Percentiles rank a stretch among this genome's conserved stretches.
Evolutionary conservation across 2,797 vertebrate genomes (phyloP).

Genomic region (Poeciliopsis infans): DNA sequence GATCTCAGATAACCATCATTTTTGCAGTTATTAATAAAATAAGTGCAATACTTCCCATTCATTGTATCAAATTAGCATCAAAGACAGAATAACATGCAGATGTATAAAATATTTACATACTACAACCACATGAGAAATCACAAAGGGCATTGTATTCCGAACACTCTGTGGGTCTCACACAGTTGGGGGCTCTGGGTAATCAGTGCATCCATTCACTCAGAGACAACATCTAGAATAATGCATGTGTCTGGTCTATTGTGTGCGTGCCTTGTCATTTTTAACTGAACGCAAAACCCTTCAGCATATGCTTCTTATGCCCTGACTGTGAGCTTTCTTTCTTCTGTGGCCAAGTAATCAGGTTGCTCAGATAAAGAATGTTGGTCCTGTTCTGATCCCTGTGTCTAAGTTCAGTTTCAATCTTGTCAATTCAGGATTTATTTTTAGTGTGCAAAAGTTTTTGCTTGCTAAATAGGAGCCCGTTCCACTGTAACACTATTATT

Average conservation of each 20-base stretch:
- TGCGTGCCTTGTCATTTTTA: constrained; percentile 13
- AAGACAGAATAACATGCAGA: neutral
- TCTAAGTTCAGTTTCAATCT: constrained; percentile 8
- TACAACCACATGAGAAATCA: constrained; percentile 39
- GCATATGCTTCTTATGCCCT: constrained; percentile 6
- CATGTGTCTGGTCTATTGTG: constrained; percentile 49
- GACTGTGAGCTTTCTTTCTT: neutral
- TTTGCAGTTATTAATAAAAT: neutral
- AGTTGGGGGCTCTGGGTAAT: constrained; percentile 47
- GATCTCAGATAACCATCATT: neutral
- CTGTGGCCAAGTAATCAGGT: neutral
- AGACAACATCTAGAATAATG: constrained; percentile 42
- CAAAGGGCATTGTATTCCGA: constrained; percentile 49
- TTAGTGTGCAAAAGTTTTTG: constrained; percentile 8
- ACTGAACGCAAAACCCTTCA: constrained; percentile 23
- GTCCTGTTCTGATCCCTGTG: neutral
- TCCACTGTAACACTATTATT: constrained; percentile 54
- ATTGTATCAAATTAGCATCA: neutral
- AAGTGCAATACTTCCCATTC: neutral
- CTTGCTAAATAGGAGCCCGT: constrained; percentile 38
- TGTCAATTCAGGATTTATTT: constrained; percentile 12
- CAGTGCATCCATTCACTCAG: constrained; percentile 36
- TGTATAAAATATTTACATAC: constrained; percentile 30
- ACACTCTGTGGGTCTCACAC: constrained; percentile 38
- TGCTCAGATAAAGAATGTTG: constrained; percentile 7